A percentile compares a stretch with the other conserved stretches of the same genome.
These are phyloP conservation scores for Acanthurus tractus DNA, from an alignment of 2,797 vertebrate genomes.

Conservation along the genomic window DNA sequence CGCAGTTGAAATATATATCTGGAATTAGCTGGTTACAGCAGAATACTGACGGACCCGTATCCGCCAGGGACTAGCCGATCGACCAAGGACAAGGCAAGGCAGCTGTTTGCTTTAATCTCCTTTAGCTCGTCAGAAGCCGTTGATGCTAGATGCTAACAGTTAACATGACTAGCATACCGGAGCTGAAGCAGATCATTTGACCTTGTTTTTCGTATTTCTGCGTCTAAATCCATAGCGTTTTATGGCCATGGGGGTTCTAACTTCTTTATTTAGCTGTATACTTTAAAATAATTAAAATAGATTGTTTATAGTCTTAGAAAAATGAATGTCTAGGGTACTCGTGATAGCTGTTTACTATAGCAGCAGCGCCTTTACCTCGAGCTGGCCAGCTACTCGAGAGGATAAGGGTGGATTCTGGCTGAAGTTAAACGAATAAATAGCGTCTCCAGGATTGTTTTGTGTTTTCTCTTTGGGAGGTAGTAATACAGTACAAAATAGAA, in stretches of 20 bases:
- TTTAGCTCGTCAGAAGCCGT: conserved; percentile 68
- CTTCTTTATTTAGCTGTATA: neutral
- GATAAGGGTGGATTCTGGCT: conserved; percentile 55
- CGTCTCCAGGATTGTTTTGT: neutral
- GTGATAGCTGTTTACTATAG: conserved; percentile 81
- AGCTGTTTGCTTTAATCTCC: conserved; percentile 79
- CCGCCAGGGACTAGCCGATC: conserved; percentile 34
- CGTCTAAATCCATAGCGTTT: neutral
- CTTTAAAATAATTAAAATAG: conserved; percentile 29
- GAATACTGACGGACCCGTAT: conserved; percentile 27
- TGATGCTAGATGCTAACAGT: conserved; percentile 79
- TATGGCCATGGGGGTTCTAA: accelerated
- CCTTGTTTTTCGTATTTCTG: conserved; percentile 1
- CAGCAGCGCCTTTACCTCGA: conserved; percentile 52
- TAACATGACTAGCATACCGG: conserved; percentile 72
- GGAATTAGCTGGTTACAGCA: neutral
- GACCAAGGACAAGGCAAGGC: conserved; percentile 78
- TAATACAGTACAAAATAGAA: accelerated
- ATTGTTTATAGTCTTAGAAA: conserved; percentile 63
- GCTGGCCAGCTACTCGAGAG: conserved; percentile 57
- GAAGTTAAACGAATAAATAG: conserved; percentile 30
- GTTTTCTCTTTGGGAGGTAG: neutral
- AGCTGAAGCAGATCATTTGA: conserved; percentile 39
- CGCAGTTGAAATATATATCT: neutral
- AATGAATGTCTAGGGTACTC: conserved; percentile 71